Evolutionary conservation across 2,797 vertebrate species (phyloP), one percentile per base, ranked within the genome.

Genomic region (Pangasius macronema): DNA sequence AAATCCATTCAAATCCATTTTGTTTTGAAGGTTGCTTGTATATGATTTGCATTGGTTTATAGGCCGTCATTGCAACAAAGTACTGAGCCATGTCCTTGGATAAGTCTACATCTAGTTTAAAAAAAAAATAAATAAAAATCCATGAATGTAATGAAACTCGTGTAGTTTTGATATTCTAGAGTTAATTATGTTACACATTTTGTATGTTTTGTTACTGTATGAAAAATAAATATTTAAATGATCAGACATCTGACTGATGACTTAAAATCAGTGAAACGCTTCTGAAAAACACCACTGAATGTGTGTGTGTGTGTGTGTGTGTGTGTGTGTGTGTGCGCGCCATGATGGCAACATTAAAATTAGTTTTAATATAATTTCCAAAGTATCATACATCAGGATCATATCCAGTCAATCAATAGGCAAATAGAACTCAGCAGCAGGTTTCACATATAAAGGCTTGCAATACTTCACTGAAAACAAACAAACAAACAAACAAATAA

Each of bases 121-220:
- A 76, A 53, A 30, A 76, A 73, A n/a, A 14, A 6, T 10, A 27
- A 27, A 11, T 3, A 49, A 76, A 53, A 22, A 77, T 53, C 27
- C 20, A 82, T 33, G 11, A 49, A 67, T 83, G 81, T 33, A 33
- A 18, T 24, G 2, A 79, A 79, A 51, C 46, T 24, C 46, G 81
- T 85, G 85, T 75, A 90, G 72, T 88, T 87, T 75, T 63, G 24
- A 51, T 86, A 73, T 11, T 65, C n/a, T 22, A 82, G 16, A 67
- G 39, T n/a, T 46, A 5, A 63, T n/a, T 42, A n/a, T 84, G 70
- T 77, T 83, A 49, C 49, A 83, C 77, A 36, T 57, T 90, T 59
- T 86, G 0, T 39, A 81, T 55, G n/a, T 84, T 87, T 83, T 85
- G 81, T 88, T 82, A 68, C 77, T 80, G 10, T 1, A 39, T 75